phyloP scores from a whole-genome alignment of 2,797 vertebrate species.

The Loriculus beryllinus region DNA sequence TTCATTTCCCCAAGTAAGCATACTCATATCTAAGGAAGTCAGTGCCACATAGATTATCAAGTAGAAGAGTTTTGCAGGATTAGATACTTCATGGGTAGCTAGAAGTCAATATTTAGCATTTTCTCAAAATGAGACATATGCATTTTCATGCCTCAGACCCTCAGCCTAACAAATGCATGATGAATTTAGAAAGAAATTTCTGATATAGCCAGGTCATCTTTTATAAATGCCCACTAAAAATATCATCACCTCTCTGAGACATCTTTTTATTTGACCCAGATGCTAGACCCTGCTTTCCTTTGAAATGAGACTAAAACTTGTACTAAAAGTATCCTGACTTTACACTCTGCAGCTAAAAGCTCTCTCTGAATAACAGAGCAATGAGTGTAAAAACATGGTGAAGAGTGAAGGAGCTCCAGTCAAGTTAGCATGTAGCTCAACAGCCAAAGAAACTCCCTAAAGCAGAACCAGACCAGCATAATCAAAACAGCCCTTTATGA shows the following conservation, averaged over 20 bases:
- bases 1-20: neutral
- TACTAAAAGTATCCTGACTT: neutral
- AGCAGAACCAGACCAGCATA: neutral
- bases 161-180: neutral
- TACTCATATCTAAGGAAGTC: neutral
- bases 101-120: neutral
- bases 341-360: neutral
- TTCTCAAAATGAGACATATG: neutral
- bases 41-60: neutral
- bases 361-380: neutral
- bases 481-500: neutral
- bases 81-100: neutral
- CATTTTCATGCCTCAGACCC: neutral
- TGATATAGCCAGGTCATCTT: neutral
- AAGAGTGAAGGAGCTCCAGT: neutral
- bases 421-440: neutral
- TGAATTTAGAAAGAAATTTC: neutral
- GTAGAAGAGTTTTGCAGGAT: neutral
- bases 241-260: neutral
- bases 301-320: neutral
- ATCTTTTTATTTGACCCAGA: neutral
- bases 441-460: neutral
- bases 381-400: fast-evolving
- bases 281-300: neutral
- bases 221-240: neutral